These are phyloP conservation scores for Epinotia demarniana DNA, from an alignment of 2,888 invertebrate genomes.

Conservation along the genomic window DNA sequence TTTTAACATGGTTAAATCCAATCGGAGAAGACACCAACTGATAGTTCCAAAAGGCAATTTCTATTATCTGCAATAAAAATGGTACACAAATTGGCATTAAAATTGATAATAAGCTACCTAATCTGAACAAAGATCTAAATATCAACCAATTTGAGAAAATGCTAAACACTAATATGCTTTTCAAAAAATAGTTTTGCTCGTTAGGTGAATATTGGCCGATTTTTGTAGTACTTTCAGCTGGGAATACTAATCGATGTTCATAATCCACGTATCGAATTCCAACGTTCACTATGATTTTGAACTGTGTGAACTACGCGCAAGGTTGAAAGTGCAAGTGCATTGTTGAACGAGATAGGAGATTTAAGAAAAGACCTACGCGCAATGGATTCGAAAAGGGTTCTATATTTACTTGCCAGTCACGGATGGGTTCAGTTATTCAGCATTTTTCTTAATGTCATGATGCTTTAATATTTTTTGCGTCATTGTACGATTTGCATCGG, in stretches of 20 bases:
- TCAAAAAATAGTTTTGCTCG: too few relatives aligned
- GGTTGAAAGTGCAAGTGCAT: not conserved
- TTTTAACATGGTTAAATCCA: too few relatives aligned
- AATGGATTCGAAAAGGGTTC: conserved; percentile 23
- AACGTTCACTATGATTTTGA: not conserved
- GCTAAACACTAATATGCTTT: too few relatives aligned
- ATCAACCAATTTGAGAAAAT: too few relatives aligned
- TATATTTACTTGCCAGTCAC: conserved; percentile 26
- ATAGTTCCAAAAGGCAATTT: too few relatives aligned
- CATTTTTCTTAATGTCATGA: not conserved
- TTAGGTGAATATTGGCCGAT: not conserved
- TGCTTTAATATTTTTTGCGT: not conserved
- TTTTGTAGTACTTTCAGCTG: conserved; percentile 10
- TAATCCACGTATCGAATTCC: not conserved
- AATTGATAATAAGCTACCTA: too few relatives aligned
- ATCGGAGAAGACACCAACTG: too few relatives aligned
- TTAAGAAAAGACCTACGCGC: not conserved
- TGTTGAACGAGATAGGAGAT: not conserved
- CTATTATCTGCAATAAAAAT: too few relatives aligned
- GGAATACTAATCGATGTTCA: not conserved
- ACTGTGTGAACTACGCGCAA: not conserved
- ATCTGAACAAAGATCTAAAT: too few relatives aligned
- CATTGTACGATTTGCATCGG: too few relatives aligned
- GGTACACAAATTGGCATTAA: too few relatives aligned
- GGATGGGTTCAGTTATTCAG: conserved; percentile 30